Evolutionary conservation across 2,113 vertebrate genomes (phyloP).

Genomic region (Hassar affinis): DNA sequence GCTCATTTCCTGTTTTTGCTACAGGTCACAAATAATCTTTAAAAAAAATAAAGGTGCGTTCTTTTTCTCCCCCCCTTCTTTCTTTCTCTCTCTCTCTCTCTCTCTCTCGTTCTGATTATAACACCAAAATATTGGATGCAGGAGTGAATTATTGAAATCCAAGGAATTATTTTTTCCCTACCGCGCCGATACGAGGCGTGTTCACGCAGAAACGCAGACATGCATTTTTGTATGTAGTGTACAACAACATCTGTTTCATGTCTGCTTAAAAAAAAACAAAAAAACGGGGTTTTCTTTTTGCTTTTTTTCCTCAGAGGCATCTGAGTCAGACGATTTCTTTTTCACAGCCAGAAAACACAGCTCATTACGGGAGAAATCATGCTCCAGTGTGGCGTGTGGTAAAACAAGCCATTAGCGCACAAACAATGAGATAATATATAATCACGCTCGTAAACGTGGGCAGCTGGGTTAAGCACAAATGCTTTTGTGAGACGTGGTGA

Average conservation of each 20-base stretch:
- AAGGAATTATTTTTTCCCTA: conserved; percentile 1
- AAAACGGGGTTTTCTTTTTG: background rate
- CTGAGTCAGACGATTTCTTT: conserved; percentile 22
- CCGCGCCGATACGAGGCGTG: conserved; percentile 30
- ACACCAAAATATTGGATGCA: conserved; percentile 45
- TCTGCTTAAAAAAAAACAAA: background rate
- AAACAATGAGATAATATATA: conserved; percentile 46
- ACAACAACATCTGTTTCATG: conserved; percentile 6
- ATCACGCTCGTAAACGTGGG: conserved; percentile 43
- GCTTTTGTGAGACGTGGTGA: background rate
- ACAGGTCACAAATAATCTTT: conserved; percentile 60
- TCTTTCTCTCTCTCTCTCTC: background rate
- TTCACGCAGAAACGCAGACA: conserved; percentile 3
- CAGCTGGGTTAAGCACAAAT: conserved; percentile 35
- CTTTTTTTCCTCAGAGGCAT: background rate
- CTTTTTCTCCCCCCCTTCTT: too few species aligned
- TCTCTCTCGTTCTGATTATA: conserved; percentile 36
- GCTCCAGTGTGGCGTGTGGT: conserved; percentile 42
- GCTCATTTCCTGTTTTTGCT: conserved; percentile 61
- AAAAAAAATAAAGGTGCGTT: background rate
- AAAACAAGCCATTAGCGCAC: conserved; percentile 44
- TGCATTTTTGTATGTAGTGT: background rate
- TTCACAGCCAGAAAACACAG: conserved; percentile 29
- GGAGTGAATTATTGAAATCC: conserved; percentile 44
- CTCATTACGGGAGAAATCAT: conserved; percentile 43